phyloP scores from a whole-genome alignment of 2,113 vertebrate genomes.

The Larimichthys crocea region DNA sequence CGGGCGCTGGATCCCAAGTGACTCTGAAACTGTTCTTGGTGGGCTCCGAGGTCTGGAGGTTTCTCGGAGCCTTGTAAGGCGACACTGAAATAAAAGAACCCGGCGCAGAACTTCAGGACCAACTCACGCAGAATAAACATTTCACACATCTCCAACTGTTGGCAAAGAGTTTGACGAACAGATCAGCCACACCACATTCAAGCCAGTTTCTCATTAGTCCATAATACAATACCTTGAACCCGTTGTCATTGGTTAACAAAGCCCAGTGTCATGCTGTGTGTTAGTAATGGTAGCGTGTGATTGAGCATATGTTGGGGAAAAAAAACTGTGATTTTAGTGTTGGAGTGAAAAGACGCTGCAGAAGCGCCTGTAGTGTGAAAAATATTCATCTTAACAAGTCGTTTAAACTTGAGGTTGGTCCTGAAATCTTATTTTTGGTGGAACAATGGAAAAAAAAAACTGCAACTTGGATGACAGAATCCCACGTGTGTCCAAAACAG shows the following conservation, averaged over 20 bases:
- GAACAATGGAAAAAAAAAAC: constrained; percentile 24
- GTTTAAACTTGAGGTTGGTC: constrained; percentile 25
- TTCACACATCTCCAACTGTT: background rate
- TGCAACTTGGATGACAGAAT: constrained; percentile 2
- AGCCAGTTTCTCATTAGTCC: constrained; percentile 62
- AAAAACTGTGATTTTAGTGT: constrained; percentile 44
- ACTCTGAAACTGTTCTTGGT: constrained; percentile 95
- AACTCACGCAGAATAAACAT: background rate
- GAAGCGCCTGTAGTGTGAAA: constrained; percentile 27
- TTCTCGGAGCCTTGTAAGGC: constrained; percentile 92
- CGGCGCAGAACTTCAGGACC: constrained; percentile 46
- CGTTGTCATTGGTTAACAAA: constrained; percentile 21
- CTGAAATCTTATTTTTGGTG: constrained; percentile 1
- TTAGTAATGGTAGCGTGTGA: constrained; percentile 55
- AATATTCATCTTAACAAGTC: constrained; percentile 45
- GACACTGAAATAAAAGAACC: constrained; percentile 85
- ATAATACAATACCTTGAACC: constrained; percentile 64
- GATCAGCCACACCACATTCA: constrained; percentile 41
- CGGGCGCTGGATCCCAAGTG: constrained; percentile 93
- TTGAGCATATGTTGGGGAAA: constrained; percentile 13
- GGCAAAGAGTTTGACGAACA: constrained; percentile 11
- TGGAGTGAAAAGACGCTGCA: constrained; percentile 12
- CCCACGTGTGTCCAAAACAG: background rate
- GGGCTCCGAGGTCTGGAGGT: constrained; percentile 95
- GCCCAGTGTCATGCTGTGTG: constrained; percentile 63